These are phyloP conservation scores for Zaprionus bogoriensis DNA, from an alignment of 2,888 invertebrate species.

Conservation along the genomic window DNA sequence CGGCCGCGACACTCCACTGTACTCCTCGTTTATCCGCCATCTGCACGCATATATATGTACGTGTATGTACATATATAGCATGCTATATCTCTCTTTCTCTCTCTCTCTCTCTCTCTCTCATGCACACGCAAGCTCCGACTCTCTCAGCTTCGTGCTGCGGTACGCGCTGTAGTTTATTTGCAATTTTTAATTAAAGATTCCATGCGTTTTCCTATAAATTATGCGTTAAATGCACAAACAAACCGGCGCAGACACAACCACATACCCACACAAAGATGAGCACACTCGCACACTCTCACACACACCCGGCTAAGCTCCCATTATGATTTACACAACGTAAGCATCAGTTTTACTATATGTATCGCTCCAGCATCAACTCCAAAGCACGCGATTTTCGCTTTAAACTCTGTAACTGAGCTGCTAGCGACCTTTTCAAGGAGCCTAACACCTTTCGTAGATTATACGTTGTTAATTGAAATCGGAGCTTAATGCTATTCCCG, in stretches of 20 bases:
- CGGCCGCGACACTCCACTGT: neutral
- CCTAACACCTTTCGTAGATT: no score
- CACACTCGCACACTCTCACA: neutral
- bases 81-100: neutral
- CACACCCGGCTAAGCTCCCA: neutral
- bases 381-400: neutral
- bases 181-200: slow-evolving; percentile 63
- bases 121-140: no score
- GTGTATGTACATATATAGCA: neutral
- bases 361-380: neutral
- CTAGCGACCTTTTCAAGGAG: no score
- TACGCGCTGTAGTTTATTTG: slow-evolving; percentile 33
- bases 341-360: neutral
- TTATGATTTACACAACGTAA: neutral
- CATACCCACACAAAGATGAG: neutral
- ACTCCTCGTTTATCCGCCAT: neutral
- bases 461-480: no score
- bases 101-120: neutral
- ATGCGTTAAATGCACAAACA: slow-evolving; percentile 29
- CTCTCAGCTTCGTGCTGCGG: neutral
- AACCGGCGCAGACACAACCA: neutral
- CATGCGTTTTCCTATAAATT: slow-evolving; percentile 39
- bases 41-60: slow-evolving; percentile 2
- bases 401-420: no score
- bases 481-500: no score